Base-by-base conservation (phyloP, 2,113 vertebrate species). In the Chitala chitala region DNA sequence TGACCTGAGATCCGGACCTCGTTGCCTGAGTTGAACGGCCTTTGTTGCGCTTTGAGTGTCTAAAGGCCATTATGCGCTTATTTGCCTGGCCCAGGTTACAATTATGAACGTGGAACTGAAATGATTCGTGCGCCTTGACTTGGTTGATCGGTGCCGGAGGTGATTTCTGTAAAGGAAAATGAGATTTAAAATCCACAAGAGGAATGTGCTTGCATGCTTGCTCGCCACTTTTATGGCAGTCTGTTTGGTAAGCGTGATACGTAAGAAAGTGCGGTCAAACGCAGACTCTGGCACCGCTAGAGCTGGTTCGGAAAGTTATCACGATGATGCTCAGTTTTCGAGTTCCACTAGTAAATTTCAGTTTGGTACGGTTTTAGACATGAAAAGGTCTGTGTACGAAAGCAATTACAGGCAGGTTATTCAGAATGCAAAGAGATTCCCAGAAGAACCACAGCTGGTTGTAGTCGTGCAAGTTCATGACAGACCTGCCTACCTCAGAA, bases 381-480 rank as follows among this genome's bases (percentile, higher is more conserved):
- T 89, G 81, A 77, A 69, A 0, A 78, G 74, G 71, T 87, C 87
- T 0, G 78, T 91, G 10, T 89, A 86, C 78, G 81, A 31, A 5
- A 84, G 84, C 61, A 91, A 91, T 54, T 86, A 79, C 64, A 83
- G 70, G 51, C 89, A 90, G 77, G 64, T n/a, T 4, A 74, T 91
- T 22, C 79, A 71, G 29, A 92, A 92, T 7, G 80, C 64, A 0
- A 81, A 90, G 0, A 75, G 0, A 50, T 92, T 91, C 55, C 81
- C 83, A 0, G 84, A 48, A 1, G 88, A 86, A 1, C 87, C 89
- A 1, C 79, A 78, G 15, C 76, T 90, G 77, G 88, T 91, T 29
- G 76, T 91, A 68, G 86, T 90, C 0, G 87, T 91, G 53, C 91
- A 92, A 80, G 87, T 91, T 44, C 90, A 90, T 71, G 88, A 89